Evolutionary conservation across 2,888 invertebrate genomes (phyloP).

Genomic region (Brenthis daphne): DNA sequence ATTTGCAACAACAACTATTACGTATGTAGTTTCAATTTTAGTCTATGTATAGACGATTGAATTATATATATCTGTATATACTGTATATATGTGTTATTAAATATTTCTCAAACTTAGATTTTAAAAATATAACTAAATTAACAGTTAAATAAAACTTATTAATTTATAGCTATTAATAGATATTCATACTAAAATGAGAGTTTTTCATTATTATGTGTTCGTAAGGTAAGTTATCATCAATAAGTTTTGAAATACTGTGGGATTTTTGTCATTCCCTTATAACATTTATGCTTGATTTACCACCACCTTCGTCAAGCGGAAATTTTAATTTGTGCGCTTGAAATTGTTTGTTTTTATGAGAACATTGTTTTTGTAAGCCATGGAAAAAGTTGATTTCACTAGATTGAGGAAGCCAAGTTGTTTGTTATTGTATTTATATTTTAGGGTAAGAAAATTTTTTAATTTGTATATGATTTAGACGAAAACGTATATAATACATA

Average conservation of each 20-base stretch:
- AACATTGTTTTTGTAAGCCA: conserved; percentile 61
- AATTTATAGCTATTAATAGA: not conserved
- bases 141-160: too few relatives aligned
- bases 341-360: conserved; percentile 77
- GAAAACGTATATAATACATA: too few relatives aligned
- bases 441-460: too few relatives aligned
- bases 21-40: too few relatives aligned
- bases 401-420: conserved; percentile 66
- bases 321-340: conserved; percentile 79
- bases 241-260: conserved; percentile 30
- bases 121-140: too few relatives aligned
- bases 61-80: too few relatives aligned
- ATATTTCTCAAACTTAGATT: too few relatives aligned
- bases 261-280: conserved; percentile 53
- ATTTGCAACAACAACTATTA: too few relatives aligned
- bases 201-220: too few relatives aligned
- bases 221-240: conserved; percentile 27
- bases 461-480: too few relatives aligned
- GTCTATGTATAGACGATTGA: too few relatives aligned
- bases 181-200: not conserved
- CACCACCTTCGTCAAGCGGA: conserved; percentile 71
- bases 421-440: conserved; percentile 35
- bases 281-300: conserved; percentile 75
- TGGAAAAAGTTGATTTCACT: conserved; percentile 59
- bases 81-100: too few relatives aligned